phyloP scores from a whole-genome alignment of 2,113 vertebrate genomes.

The Mohoua ochrocephala region DNA sequence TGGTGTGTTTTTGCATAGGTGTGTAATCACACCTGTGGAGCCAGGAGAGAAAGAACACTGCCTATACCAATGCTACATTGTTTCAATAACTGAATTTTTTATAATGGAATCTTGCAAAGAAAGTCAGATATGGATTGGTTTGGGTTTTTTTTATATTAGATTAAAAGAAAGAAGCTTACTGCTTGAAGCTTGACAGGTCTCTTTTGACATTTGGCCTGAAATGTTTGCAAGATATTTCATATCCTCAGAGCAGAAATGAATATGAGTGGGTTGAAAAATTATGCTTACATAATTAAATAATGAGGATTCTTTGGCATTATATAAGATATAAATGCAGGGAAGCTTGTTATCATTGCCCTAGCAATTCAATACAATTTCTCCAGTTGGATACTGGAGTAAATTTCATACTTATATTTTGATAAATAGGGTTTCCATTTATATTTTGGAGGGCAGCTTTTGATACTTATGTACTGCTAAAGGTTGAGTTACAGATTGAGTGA shows the following conservation, averaged over 20 bases:
- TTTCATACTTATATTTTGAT: background rate
- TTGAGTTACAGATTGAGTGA: background rate
- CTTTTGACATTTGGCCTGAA: conserved; percentile 23
- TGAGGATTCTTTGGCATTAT: background rate
- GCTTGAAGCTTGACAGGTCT: background rate
- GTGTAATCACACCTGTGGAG: background rate
- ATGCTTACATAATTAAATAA: conserved; percentile 28
- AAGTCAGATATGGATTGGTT: background rate
- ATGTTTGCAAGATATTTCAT: background rate
- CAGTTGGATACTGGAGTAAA: background rate
- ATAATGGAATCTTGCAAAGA: background rate
- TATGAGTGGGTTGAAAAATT: conserved; percentile 15
- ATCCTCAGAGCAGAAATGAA: background rate
- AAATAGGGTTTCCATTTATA: background rate
- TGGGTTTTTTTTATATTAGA: background rate
- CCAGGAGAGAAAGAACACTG: background rate
- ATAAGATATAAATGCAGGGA: background rate
- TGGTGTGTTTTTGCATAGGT: background rate
- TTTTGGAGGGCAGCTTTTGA: background rate
- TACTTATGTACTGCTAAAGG: background rate
- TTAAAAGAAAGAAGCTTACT: background rate
- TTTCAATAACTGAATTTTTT: background rate
- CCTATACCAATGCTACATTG: background rate
- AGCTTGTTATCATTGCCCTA: background rate
- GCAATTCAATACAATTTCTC: background rate